Base-by-base conservation (phyloP, 2,113 vertebrate species). In the Plectropomus leopardus region DNA sequence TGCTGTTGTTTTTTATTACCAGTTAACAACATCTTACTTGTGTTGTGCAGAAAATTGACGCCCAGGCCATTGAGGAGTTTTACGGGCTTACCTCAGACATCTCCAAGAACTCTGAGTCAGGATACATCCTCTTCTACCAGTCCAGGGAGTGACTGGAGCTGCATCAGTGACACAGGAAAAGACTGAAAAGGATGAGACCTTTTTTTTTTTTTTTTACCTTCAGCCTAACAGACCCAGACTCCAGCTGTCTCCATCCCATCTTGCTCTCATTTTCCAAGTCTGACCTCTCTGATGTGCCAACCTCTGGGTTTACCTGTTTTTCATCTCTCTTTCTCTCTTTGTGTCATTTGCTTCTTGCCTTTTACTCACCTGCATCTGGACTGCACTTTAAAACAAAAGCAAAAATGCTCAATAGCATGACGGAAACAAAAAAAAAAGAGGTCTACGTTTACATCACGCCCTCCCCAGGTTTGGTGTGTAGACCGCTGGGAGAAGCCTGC, bases 121-220 rank as follows among this genome's bases (percentile, higher is more conserved):
- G 98, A 88, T 99, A 99, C 93, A 99, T 99, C 94, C 97, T 99
- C 94, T 99, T 99, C 94, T 98, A 99, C 92, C 98, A 99, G 92
- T 99, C 98, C 85, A 96, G 98, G 94, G 98, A 99, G 92, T 99
- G 96, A 96, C 73, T 68, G 82, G 64, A 55, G 40, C 48, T 15
- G 21, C 26, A 78, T 57, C 60, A 47, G 58, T 32, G 30, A 83
- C 44, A 40, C 54, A 72, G 66, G 48, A 74, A 44, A 36, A 54
- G 72, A 75, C 53, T 68, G 15, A 69, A 59, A 15, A 68, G 63
- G 64, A 76, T 16, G 61, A 55, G 9, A 30, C 16, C 5, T 47
- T 69, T 36, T 32, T 45, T n/a, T 24, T 50, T 32, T 61, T 54
- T 63, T 76, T 67, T 4, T 23, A 51, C 61, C 63, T 83, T 78